Conservation (phyloP, 35 echinoderm and acorn worm species). For the Diadema setosum region DNA sequence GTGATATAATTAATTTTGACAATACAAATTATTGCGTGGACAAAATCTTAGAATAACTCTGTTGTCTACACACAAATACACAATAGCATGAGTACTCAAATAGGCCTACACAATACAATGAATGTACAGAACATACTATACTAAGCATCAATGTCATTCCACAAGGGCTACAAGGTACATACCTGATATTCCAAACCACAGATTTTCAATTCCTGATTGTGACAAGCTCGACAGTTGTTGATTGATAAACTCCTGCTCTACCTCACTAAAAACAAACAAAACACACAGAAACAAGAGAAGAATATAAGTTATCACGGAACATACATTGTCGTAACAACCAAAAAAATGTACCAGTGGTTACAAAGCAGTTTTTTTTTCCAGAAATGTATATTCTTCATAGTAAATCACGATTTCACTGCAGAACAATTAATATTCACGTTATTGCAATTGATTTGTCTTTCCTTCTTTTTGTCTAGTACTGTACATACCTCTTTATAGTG, state of each 20-base stretch:
- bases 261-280: not conserved
- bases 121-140: no score
- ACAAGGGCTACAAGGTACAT: no score
- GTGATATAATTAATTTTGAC: no score
- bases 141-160: no score
- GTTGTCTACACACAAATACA: no score
- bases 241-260: slow-evolving; percentile 1
- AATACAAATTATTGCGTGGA: no score
- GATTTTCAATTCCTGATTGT: not conserved
- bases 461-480: no score
- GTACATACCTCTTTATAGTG: slow-evolving; percentile 66
- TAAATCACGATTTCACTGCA: not conserved
- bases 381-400: not conserved
- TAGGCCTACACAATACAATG: no score
- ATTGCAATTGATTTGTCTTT: no score
- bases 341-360: no score
- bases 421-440: not conserved
- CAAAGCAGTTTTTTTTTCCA: not conserved
- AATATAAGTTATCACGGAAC: not conserved
- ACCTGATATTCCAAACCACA: slow-evolving; percentile 5
- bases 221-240: not conserved
- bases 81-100: no score
- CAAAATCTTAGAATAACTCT: no score
- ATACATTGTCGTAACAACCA: not conserved
- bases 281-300: not conserved